phyloP scores from a whole-genome alignment of 2,888 invertebrate species.

The Hoplodrina blanda region DNA sequence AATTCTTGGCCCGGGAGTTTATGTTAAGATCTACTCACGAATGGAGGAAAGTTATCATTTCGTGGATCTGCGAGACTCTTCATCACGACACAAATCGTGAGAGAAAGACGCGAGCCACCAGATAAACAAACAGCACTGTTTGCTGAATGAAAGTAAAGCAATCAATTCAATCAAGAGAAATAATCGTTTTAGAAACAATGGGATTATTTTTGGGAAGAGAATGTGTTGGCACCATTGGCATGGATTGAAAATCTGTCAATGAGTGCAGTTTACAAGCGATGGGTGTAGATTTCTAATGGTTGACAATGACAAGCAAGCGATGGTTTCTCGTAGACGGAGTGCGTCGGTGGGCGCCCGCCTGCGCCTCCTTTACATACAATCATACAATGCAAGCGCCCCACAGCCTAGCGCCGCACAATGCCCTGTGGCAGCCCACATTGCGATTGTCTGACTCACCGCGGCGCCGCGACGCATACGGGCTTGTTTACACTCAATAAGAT shows the following conservation, averaged over 20 bases:
- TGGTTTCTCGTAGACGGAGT: slow-evolving; percentile 80
- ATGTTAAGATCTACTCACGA: slow-evolving; percentile 74
- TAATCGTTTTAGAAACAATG: slow-evolving; percentile 53
- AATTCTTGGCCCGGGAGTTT: slow-evolving; percentile 41
- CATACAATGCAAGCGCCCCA: slow-evolving; percentile 77
- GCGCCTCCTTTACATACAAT: slow-evolving; percentile 89
- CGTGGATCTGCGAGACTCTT: slow-evolving; percentile 83
- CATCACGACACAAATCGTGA: slow-evolving; percentile 81
- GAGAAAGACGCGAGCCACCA: slow-evolving; percentile 69
- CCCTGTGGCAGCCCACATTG: slow-evolving; percentile 84
- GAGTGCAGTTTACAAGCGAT: slow-evolving; percentile 43
- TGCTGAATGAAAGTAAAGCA: slow-evolving; percentile 53
- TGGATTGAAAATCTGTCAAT: slow-evolving; percentile 43
- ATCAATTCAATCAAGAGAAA: slow-evolving; percentile 47
- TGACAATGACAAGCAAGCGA: slow-evolving; percentile 57
- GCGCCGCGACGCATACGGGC: slow-evolving; percentile 79
- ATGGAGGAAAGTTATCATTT: slow-evolving; percentile 79
- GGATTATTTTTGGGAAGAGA: slow-evolving; percentile 36
- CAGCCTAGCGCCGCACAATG: slow-evolving; percentile 73
- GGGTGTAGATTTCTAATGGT: slow-evolving; percentile 58
- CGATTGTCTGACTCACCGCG: slow-evolving; percentile 85
- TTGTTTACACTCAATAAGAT: slow-evolving; percentile 86
- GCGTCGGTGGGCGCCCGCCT: slow-evolving; percentile 83
- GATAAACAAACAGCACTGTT: slow-evolving; percentile 67
- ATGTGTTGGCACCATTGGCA: slow-evolving; percentile 21